Conservation (phyloP, 2,113 vertebrate species). For the Pan paniscus region DNA sequence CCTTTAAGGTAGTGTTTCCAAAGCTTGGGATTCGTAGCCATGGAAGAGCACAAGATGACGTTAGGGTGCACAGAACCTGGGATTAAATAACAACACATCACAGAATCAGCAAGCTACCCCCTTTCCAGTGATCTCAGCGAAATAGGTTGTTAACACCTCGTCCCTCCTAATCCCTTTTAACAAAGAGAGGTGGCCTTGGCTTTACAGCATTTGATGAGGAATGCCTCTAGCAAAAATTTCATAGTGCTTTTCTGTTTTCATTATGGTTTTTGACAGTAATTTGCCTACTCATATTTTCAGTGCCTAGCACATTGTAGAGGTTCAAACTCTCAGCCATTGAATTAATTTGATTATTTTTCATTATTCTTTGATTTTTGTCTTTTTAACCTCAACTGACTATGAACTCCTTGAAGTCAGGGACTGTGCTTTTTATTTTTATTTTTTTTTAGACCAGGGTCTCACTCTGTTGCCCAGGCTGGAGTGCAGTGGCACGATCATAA, state of each 20-base stretch:
- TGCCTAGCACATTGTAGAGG: neutral
- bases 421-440: neutral
- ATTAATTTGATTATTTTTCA: too few species aligned
- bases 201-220: neutral
- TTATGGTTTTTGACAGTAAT: neutral
- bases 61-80: neutral
- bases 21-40: neutral
- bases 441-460: too few species aligned
- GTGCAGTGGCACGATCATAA: too few species aligned
- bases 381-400: neutral
- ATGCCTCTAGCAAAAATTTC: neutral
- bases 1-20: neutral
- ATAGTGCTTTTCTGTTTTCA: neutral
- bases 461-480: too few species aligned
- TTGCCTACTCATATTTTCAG: neutral
- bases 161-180: fast-evolving
- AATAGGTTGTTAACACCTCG: neutral
- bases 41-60: fast-evolving
- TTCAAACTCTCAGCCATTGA: neutral
- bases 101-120: too few species aligned
- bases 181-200: neutral
- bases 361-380: neutral
- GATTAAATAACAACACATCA: fast-evolving
- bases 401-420: neutral
- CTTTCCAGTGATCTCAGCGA: neutral